These are phyloP conservation scores for Hestina assimilis DNA, from an alignment of 1,140 invertebrate genomes.

Conservation along the genomic window DNA sequence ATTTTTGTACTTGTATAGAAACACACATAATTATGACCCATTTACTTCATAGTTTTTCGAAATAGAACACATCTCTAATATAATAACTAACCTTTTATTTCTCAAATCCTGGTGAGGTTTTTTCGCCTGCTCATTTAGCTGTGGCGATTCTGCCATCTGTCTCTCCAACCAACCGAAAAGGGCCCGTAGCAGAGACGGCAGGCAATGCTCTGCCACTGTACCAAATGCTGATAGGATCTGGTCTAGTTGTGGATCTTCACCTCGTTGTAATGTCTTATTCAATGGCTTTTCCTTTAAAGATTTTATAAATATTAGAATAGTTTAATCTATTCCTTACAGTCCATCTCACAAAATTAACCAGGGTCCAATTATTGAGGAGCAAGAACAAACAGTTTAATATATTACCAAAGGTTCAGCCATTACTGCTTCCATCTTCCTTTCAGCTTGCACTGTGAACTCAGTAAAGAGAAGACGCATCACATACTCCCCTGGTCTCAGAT, in stretches of 20 bases:
- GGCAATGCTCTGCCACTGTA: conserved; percentile 96
- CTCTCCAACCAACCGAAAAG: conserved; percentile 97
- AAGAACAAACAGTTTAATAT: background rate
- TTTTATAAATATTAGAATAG: conserved; percentile 29
- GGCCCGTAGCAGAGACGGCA: conserved; percentile 96
- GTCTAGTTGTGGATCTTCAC: conserved; percentile 96
- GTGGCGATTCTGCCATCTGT: conserved; percentile 84
- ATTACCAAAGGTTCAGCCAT: conserved; percentile 91
- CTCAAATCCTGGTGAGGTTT: conserved; percentile 82
- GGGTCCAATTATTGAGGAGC: background rate
- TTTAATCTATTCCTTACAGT: too few relatives aligned
- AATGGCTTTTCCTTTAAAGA: conserved; percentile 92
- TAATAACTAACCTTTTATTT: conserved; percentile 82
- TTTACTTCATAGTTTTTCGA: too few relatives aligned
- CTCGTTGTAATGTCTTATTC: conserved; percentile 95
- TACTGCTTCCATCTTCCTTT: conserved; percentile 96
- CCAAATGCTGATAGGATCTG: conserved; percentile 96
- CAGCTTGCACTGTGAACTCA: conserved; percentile 95
- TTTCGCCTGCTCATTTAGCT: conserved; percentile 73
- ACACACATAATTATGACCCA: too few relatives aligned
- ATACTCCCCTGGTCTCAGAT: conserved; percentile 93
- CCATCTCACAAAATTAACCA: too few relatives aligned
- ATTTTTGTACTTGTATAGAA: too few relatives aligned
- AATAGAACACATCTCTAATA: too few relatives aligned
- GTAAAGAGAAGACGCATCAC: conserved; percentile 96